Evolutionary conservation across 2,888 invertebrate genomes (phyloP), one percentile per base, ranked within the genome.

Genomic region (Cephalotes varians): DNA sequence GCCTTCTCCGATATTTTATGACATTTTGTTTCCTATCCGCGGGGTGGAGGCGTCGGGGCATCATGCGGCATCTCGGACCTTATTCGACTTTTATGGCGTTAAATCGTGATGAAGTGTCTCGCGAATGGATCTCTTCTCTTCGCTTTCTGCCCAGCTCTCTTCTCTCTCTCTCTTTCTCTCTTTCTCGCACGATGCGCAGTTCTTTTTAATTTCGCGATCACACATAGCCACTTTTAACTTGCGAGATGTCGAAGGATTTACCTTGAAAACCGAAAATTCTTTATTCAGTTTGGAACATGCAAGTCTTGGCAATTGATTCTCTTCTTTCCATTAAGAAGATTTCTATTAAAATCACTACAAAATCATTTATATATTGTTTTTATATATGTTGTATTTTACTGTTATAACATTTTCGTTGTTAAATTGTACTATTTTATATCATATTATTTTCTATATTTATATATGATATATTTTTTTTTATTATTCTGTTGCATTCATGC

Each of bases 1-100:
- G 69, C 40, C 44, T 44, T 44, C 18, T 71, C n/a, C 90, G 85
- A 92, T 93, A 93, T 92, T 93, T 93, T 92, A 93, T 89, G 93
- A 92, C 92, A 93, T 93, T 92, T 93, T 93, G 93, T 93, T 92
- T 93, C 92, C 91, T 92, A 93, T 92, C 91, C 91, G 83, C 86
- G 88, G 47, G 73, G 73, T 71, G 72, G 79, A 87, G 85, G 87
- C 86, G 83, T 77, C 80, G 85, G 82, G 85, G 88, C 89, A 89
- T 91, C 90, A 91, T 81, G 83, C 74, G 72, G 85, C 62, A 84
- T 82, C 77, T 79, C 88, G 88, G 87, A 86, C 87, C 87, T 91
- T 87, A 90, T 90, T 89, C 85, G 90, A 93, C 92, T 91, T 93
- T 93, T 93, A 93, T 91, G 88, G 85, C 89, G 82, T 81, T 90